Percentiles rank a stretch among this genome's conserved stretches.
Evolutionary conservation across 2,113 vertebrate genomes (phyloP).

Genomic region (Egretta garzetta): DNA sequence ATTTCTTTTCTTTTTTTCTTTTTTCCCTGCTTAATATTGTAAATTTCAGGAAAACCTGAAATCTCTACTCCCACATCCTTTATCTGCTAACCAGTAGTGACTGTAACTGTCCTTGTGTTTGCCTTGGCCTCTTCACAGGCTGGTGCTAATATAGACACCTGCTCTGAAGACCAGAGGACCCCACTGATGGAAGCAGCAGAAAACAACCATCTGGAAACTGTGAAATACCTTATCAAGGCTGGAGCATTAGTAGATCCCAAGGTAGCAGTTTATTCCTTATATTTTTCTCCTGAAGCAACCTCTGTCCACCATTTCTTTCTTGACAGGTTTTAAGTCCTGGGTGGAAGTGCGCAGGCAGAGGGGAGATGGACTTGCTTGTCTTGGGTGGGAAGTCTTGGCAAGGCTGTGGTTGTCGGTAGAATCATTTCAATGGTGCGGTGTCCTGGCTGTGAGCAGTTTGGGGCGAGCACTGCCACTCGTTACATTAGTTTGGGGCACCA

Average conservation of each 20-base stretch:
- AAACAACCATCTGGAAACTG: slow-evolving; percentile 92
- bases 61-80: background rate
- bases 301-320: background rate
- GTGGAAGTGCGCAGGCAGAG: background rate
- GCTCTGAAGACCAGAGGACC: slow-evolving; percentile 91
- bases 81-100: background rate
- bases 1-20: background rate
- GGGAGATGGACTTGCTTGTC: background rate
- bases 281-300: background rate
- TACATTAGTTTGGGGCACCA: background rate
- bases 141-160: slow-evolving; percentile 93
- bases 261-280: slow-evolving; percentile 68
- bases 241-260: slow-evolving; percentile 89
- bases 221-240: slow-evolving; percentile 94
- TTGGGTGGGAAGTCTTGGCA: background rate
- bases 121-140: slow-evolving; percentile 76
- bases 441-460: background rate
- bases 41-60: background rate
- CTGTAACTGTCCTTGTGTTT: background rate
- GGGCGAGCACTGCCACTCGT: background rate
- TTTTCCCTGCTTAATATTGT: background rate
- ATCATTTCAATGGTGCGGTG: background rate
- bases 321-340: background rate
- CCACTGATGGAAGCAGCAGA: slow-evolving; percentile 94
- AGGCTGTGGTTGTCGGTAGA: background rate